A percentile compares a stretch with the other conserved stretches of the same genome.
Evolutionary conservation across 2,797 vertebrate species (phyloP).

Genomic region (Takifugu ocellatus): DNA sequence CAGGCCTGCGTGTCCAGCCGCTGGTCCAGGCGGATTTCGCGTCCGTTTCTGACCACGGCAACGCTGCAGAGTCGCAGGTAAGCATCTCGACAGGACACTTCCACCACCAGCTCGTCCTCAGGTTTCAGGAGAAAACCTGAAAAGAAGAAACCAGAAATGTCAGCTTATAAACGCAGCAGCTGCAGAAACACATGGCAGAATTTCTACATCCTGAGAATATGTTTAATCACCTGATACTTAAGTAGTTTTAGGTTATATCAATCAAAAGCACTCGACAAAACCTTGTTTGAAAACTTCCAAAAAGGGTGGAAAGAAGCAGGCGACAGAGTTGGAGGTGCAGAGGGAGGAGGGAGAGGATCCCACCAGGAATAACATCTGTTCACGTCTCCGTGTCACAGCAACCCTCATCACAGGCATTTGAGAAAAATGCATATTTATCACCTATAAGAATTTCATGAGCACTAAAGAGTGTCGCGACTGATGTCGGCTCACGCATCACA

Average conservation of each 20-base stretch:
- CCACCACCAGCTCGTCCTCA: constrained; percentile 82
- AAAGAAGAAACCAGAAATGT: constrained; percentile 9
- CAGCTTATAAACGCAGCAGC: background rate
- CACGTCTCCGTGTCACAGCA: constrained; percentile 51
- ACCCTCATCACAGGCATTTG: constrained; percentile 51
- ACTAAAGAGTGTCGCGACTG: constrained; percentile 70
- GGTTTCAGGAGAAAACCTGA: constrained; percentile 80
- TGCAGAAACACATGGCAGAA: background rate
- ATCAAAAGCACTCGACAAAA: background rate
- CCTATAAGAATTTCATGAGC: constrained; percentile 76
- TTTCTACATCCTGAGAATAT: background rate
- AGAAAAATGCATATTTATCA: constrained; percentile 73
- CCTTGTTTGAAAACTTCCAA: background rate
- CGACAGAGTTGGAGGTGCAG: constrained; percentile 24
- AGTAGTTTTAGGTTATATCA: background rate
- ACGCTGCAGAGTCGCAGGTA: constrained; percentile 87
- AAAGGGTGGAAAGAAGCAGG: background rate
- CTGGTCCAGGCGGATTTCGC: constrained; percentile 53
- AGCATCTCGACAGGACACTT: constrained; percentile 88
- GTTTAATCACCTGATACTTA: background rate
- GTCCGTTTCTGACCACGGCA: constrained; percentile 67
- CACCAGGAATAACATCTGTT: constrained; percentile 74
- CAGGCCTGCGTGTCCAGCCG: background rate
- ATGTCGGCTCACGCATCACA: constrained; percentile 57
- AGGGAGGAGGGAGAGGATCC: constrained; percentile 34